Evolutionary conservation across 2,113 vertebrate species (phyloP), one percentile per base, ranked within the genome.

Genomic region (Notarius quadriscutis): DNA sequence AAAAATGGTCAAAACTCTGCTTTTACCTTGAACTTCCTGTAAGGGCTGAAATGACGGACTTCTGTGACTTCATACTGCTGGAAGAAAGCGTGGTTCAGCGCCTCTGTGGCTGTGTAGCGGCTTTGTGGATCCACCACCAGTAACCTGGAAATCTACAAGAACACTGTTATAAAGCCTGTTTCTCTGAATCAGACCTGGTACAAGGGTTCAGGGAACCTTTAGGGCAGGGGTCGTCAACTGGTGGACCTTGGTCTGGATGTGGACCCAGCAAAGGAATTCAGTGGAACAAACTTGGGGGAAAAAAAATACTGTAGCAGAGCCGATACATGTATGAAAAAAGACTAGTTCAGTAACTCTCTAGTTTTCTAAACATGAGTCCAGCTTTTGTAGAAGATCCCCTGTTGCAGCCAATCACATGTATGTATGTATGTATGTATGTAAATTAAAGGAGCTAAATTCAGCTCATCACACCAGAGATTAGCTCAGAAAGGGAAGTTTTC

Each of bases 31-130:
- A 99, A 99, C n/a, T 96, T 97, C 50, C 96, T 95, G 92, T 96
- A 96, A 0, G 98, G 98, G 89, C 95, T 99, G 93, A 99, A 97
- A 92, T 97, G 95, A 78, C 12, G 48, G 50, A 53, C 20, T 53
- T 78, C 5, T 53, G 50, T 93, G 50, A 95, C 96, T 0, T 96
- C 93, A 0, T 99, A 99, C 92, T 99, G 96, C 90, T 99, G 98
- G 94, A 99, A 99, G 95, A 99, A 99, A 0, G 97, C 95, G 69
- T 99, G 98, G 0, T 95, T 96, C 58, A 99, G 92, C 14, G 95
- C 97, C 17, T 99, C 96, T 0, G 88, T 89, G 0, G 95, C 97
- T 0, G 97, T 97, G 92, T 90, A 98, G 30, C 98, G 95, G 75
- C 91, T 89, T 87, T 91, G 93, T 0, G 98, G 97, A 82, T 95